Evolutionary conservation across 2,888 invertebrate genomes (phyloP).

Genomic region (Sympetrum striolatum): DNA sequence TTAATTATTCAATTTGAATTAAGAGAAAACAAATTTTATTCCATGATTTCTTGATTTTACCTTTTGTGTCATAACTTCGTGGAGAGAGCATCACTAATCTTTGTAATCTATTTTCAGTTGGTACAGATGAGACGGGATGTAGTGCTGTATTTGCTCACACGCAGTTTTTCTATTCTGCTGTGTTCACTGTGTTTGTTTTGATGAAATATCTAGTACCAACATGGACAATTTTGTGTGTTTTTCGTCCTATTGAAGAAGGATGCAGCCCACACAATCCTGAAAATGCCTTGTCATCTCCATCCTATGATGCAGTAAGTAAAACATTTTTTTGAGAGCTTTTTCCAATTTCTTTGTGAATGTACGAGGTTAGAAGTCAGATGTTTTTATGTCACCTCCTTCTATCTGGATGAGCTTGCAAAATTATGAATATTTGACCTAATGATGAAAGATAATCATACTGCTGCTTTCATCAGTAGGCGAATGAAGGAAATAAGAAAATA

Average conservation of each 20-base stretch:
- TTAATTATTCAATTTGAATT: too few species aligned
- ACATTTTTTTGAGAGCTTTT: neutral
- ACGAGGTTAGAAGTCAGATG: neutral
- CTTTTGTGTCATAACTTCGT: too few species aligned
- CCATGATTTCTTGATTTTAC: too few species aligned
- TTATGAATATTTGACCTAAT: too few species aligned
- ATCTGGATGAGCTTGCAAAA: too few species aligned
- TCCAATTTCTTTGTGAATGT: neutral
- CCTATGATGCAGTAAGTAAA: conserved; percentile 25
- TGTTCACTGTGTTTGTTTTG: conserved; percentile 48
- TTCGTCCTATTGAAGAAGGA: conserved; percentile 25
- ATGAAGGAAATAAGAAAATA: too few species aligned
- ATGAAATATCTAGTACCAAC: conserved; percentile 19
- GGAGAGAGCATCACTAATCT: too few species aligned
- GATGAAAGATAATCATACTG: too few species aligned
- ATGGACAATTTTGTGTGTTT: conserved; percentile 20
- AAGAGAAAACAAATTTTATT: too few species aligned
- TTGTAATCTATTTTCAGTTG: conserved; percentile 53
- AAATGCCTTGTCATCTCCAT: conserved; percentile 20
- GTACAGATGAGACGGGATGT: conserved; percentile 56
- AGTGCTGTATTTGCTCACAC: conserved; percentile 58
- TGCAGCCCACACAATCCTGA: conserved; percentile 11
- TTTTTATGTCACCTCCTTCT: neutral
- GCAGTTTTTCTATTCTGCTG: conserved; percentile 58
- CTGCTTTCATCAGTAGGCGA: too few species aligned